Evolutionary conservation across 2,113 vertebrate species (phyloP), one percentile per base, ranked within the genome.

Genomic region (Xenus cinereus): DNA sequence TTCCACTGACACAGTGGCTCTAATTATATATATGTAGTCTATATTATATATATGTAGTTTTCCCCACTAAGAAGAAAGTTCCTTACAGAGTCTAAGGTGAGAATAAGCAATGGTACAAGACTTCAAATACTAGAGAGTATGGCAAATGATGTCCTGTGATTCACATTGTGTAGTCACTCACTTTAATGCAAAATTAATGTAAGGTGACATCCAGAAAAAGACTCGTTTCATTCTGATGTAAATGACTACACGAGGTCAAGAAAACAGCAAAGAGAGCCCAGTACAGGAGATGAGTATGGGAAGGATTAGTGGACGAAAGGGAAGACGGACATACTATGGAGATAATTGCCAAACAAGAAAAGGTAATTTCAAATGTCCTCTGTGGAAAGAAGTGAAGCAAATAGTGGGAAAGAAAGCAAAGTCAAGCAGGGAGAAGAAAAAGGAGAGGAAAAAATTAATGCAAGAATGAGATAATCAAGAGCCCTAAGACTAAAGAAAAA

Each of bases 401-500:
- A 50, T 13, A 87, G 62, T 66, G 64, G 57, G 86, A 91, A 93
- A 93, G 66, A 37, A 93, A 78, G 51, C 26, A 85, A 93, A 64
- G 28, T 76, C 37, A 83, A 90, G 21, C 37, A 71, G 30, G 17
- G 84, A 80, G 8, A 87, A 50, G 26, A 56, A n/a, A 75, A 71
- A 60, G 18, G 11, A 84, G 57, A 87, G 14, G 56, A 27, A 96
- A 94, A 96, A 86, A 50, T 11, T 37, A 82, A 39, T 57, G 9
- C 56, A 82, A 79, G 37, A 80, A 91, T 95, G 89, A 95, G 69
- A 96, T 84, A 95, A 95, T 88, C 59, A 43, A 41, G 48, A 90
- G 37, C 43, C 19, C 77, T 77, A 75, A 39, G 51, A 43, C 17
- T 60, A 84, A 84, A 72, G 30, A 72, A 87, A 83, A 51, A 16